Percentiles rank a stretch among this genome's conserved stretches.
Conservation (phyloP, 2,888 invertebrate species). For the Drosophila rellima region DNA sequence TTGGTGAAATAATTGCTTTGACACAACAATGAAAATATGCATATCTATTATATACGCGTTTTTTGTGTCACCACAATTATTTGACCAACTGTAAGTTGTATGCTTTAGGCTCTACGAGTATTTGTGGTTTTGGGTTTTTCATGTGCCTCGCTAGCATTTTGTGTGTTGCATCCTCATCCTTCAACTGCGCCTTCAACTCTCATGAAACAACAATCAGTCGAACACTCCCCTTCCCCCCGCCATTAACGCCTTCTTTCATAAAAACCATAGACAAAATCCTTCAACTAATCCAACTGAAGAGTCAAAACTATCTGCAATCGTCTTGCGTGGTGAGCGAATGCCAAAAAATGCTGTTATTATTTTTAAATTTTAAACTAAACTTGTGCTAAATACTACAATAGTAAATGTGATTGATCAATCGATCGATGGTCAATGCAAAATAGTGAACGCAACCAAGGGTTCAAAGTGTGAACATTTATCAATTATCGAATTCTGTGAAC, state of each 20-base stretch:
- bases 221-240: conserved; percentile 20
- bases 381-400: conserved; percentile 31
- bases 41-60: background rate
- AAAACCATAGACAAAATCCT: conserved; percentile 17
- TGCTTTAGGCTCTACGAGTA: conserved; percentile 9
- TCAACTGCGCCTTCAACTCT: conserved; percentile 16
- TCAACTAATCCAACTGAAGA: conserved; percentile 14
- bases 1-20: background rate
- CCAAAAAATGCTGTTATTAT: conserved; percentile 76
- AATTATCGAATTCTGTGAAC: conserved; percentile 44
- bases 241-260: conserved; percentile 7
- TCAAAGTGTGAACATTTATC: conserved; percentile 38
- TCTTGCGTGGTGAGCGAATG: conserved; percentile 35
- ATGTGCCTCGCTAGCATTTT: conserved; percentile 59
- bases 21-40: background rate
- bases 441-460: conserved; percentile 26
- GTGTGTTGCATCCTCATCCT: conserved; percentile 70
- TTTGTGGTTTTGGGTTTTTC: conserved; percentile 34
- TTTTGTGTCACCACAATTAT: background rate
- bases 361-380: conserved; percentile 78
- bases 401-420: conserved; percentile 20
- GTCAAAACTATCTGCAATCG: conserved; percentile 27
- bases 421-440: conserved; percentile 1
- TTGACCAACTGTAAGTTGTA: background rate
- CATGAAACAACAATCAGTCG: conserved; percentile 40